Evolutionary conservation across 2,888 invertebrate species (phyloP).

Genomic region (Himalopsyche tibetana): DNA sequence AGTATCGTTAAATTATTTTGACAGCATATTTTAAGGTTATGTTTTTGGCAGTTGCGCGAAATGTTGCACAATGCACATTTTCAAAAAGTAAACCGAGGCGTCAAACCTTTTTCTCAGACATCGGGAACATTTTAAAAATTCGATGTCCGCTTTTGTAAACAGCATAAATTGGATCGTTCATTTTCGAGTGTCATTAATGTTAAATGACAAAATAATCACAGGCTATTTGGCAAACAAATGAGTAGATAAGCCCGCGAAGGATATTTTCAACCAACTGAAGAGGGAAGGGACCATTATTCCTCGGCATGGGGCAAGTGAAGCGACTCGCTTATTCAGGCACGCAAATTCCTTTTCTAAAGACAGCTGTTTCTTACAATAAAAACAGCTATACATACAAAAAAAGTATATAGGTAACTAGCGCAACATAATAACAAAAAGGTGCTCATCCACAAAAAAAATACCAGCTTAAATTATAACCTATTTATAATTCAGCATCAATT

Average conservation of each 20-base stretch:
- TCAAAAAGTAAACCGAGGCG: background rate
- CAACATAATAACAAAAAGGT: background rate
- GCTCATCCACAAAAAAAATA: background rate
- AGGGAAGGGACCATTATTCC: background rate
- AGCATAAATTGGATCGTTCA: constrained; percentile 63
- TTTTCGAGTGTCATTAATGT: constrained; percentile 50
- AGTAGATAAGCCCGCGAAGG: background rate
- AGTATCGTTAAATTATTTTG: background rate
- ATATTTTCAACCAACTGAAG: constrained; percentile 24
- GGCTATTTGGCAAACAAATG: background rate
- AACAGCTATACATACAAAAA: constrained; percentile 30
- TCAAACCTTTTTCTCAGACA: constrained; percentile 61
- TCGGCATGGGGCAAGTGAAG: constrained; percentile 5
- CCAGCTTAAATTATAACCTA: too few relatives aligned
- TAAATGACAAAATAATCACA: constrained; percentile 33
- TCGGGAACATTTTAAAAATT: constrained; percentile 62
- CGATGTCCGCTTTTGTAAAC: constrained; percentile 63
- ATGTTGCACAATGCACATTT: constrained; percentile 7
- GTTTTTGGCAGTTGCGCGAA: constrained; percentile 38
- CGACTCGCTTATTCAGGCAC: background rate
- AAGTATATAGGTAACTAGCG: background rate
- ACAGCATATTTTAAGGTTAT: constrained; percentile 31
- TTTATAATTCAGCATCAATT: too few relatives aligned
- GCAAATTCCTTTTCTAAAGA: constrained; percentile 15
- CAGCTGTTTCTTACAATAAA: constrained; percentile 43